Percentiles rank a stretch among this genome's conserved stretches.
Evolutionary conservation across 2,797 vertebrate species (phyloP).

Genomic region (Artibeus lituratus): DNA sequence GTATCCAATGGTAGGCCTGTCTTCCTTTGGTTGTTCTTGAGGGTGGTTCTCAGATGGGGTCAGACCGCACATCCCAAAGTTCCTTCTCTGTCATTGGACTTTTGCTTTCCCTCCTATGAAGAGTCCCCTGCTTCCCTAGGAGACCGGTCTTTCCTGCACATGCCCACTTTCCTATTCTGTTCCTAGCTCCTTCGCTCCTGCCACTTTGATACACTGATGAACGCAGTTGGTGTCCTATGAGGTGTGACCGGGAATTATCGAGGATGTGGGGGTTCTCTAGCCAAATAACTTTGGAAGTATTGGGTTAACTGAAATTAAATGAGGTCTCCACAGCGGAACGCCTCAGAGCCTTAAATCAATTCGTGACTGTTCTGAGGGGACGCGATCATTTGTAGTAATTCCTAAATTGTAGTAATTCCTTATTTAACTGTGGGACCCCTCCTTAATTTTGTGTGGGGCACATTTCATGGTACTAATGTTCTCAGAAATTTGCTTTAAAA

Average conservation of each 20-base stretch:
- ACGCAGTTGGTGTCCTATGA: no score
- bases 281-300: not conserved
- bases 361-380: not conserved
- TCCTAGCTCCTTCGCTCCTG: not conserved
- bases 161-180: not conserved
- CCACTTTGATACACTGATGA: not conserved
- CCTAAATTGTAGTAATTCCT: no score
- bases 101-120: not conserved
- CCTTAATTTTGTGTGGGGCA: not conserved
- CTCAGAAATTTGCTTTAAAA: not conserved
- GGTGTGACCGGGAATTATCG: not conserved
- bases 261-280: not conserved
- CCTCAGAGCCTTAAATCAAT: not conserved
- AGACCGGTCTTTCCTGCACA: not conserved
- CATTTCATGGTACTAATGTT: not conserved
- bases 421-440: not conserved
- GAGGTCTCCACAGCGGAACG: not conserved
- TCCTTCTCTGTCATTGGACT: not conserved
- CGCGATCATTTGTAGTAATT: not conserved
- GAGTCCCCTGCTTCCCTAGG: not conserved
- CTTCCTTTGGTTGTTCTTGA: not conserved
- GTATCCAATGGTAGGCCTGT: not conserved
- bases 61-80: not conserved
- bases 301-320: not conserved
- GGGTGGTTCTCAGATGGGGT: not conserved